Base-by-base conservation (phyloP, 1,140 invertebrate genomes). In the Macrocentrus cingulum region DNA sequence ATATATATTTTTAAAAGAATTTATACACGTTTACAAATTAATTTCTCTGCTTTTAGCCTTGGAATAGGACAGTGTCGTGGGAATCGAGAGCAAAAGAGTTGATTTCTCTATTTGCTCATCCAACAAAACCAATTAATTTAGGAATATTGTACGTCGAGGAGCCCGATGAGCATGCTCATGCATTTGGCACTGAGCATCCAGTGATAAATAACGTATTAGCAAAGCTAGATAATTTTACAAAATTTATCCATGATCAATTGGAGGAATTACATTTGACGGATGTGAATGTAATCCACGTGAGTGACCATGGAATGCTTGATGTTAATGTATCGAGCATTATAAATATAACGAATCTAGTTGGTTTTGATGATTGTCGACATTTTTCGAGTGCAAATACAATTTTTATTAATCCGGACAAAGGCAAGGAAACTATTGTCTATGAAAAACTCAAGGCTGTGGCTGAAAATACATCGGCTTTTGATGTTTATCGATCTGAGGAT, bases 271-370 rank as follows among this genome's bases (percentile, higher is more conserved):
- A 76, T 7, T 70, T 90, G 32, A 68, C 68, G 32, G 76, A 85
- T 66, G 77, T 88, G 0, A 90, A 90, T 71, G 72, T 91, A 1
- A 81, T 91, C 56, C 78, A 91, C 41, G 71, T 89, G 1, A 88
- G 87, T 69, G 90, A 91, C 74, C 90, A 91, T 76, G 90, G 90
- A 11, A 89, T 91, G 85, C 65, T 81, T 1, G 69, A 74, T 20
- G 80, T 86, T 1, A 79, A 72, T 3, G 62, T 71, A 41, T 71
- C 81, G 25, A 70, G 78, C 60, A 77, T 86, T 56, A 84, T 89
- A 55, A 80, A 88, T 68, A 73, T 89, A 18, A 82, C 82, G 20
- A 68, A 83, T 25, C 82, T 82, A 63, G 68, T 88, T 11, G 74
- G 80, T 37, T 66, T 71, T 29, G 63, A 61, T 16, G 78, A 80